A percentile compares a stretch with the other conserved stretches of the same genome.
Evolutionary conservation across 1,140 invertebrate species (phyloP).

Genomic region (Asobara japonica): DNA sequence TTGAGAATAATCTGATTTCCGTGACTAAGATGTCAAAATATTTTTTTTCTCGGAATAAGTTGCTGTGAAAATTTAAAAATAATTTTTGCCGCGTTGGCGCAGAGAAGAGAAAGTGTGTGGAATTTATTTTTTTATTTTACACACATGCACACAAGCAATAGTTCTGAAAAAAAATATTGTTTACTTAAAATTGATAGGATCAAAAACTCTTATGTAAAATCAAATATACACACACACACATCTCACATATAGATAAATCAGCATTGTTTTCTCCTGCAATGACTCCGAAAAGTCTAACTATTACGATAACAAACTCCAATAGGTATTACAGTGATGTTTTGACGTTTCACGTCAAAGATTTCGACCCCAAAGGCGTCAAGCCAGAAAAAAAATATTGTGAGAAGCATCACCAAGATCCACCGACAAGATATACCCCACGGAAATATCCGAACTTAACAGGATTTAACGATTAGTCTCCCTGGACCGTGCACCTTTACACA

Average conservation of each 20-base stretch:
- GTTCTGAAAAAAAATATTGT: too few relatives aligned
- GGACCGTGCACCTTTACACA: background rate
- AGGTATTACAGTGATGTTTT: conserved; percentile 42
- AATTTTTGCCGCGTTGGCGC: too few relatives aligned
- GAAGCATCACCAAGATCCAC: conserved; percentile 24
- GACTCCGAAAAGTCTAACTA: too few relatives aligned
- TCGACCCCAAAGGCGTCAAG: conserved; percentile 41
- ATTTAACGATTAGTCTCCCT: conserved; percentile 47
- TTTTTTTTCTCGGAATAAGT: background rate
- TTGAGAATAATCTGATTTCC: conserved; percentile 57
- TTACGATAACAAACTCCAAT: conserved; percentile 28
- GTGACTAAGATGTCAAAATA: conserved; percentile 60
- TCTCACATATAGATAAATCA: too few relatives aligned
- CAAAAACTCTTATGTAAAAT: too few relatives aligned
- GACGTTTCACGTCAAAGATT: conserved; percentile 35
- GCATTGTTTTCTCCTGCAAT: too few relatives aligned
- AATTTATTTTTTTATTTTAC: too few relatives aligned
- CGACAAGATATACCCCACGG: conserved; percentile 26
- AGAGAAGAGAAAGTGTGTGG: too few relatives aligned
- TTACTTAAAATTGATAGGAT: too few relatives aligned
- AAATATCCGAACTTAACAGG: conserved; percentile 39
- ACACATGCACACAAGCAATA: too few relatives aligned
- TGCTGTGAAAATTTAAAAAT: too few relatives aligned
- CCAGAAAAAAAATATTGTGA: conserved; percentile 6
- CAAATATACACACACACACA: too few relatives aligned